These are phyloP conservation scores for Rosalia funebris DNA, from an alignment of 2,888 invertebrate species.

Conservation along the genomic window DNA sequence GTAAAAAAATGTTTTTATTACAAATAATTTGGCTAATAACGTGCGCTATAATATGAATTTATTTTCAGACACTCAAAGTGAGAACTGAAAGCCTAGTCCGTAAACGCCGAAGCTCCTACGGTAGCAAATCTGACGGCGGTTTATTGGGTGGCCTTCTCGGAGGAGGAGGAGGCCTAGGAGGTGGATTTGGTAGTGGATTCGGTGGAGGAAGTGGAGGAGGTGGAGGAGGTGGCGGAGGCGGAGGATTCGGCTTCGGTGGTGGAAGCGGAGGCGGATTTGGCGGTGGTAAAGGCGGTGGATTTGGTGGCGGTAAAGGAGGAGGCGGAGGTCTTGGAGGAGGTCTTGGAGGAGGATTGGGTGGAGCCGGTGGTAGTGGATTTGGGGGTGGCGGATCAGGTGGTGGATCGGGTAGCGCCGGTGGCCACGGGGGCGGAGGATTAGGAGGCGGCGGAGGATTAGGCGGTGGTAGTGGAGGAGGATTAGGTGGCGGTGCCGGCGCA, in stretches of 20 bases:
- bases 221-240: conserved; percentile 50
- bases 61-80: too few relatives aligned
- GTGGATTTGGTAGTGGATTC: conserved; percentile 49
- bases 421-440: conserved; percentile 31
- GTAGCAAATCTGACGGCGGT: conserved; percentile 9
- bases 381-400: conserved; percentile 35
- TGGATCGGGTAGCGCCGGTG: conserved; percentile 23
- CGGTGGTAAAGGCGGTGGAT: conserved; percentile 36
- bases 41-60: too few relatives aligned
- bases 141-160: conserved; percentile 4
- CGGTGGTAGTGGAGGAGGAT: conserved; percentile 35
- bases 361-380: conserved; percentile 40
- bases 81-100: conserved; percentile 20
- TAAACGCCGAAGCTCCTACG: conserved; percentile 31
- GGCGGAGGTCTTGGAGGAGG: conserved; percentile 28
- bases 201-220: conserved; percentile 31
- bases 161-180: conserved; percentile 34
- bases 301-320: conserved; percentile 37
- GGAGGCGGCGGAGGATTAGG: conserved; percentile 37
- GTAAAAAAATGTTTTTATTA: too few relatives aligned
- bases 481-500: conserved; percentile 10
- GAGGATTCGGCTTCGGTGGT: too few relatives aligned
- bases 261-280: conserved; percentile 64
- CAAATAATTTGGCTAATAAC: too few relatives aligned
- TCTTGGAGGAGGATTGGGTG: conserved; percentile 32